Base-by-base conservation (phyloP, 2,113 vertebrate species). In the Bubo bubo region DNA sequence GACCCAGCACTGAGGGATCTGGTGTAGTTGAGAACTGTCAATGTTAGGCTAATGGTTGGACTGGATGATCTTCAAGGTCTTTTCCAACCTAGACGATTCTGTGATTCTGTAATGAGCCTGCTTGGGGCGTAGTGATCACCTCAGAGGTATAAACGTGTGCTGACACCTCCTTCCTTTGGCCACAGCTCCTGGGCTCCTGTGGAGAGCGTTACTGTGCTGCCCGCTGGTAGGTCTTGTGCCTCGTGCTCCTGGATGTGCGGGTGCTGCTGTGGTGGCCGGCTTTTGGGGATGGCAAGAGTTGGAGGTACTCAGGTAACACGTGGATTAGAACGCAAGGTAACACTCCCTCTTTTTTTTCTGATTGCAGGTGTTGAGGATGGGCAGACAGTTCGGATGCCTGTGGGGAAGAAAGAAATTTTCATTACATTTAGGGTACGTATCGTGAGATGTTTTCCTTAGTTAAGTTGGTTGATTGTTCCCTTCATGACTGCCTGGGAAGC, bases 331-430 rank as follows among this genome's bases (percentile, higher is more conserved):
- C 1, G 2, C 67, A 32, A 34, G 45, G 18, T 94, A 28, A 70
- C 19, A 0, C 53, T 66, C 22, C 26, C 12, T 67, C 41, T 87
- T 58, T 22, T 67, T 60, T 87, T 27, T 58, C 45, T 53, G 52
- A 9, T 82, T 68, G 18, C 86, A 99, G 99, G 99, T 14, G 98
- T 99, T 60, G 99, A 99, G 96, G 98, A 99, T 12, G 99, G 99
- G 49, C 99, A 99, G 98, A 99, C 99, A 1, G 99, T 99, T 74
- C 98, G 99, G 93, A 99, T 99, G 99, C 99, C 99, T 11, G 99
- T 99, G 70, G 99, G 99, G 56, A 99, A 98, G 97, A 99, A 98
- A 83, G 99, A 99, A 95, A 98, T 99, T 94, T 99, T 99, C 96
- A 99, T 99, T 86, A 99, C 99, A 0, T 99, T 99, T 96, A 98